These are phyloP conservation scores for Chouioia cunea DNA, from an alignment of 2,888 invertebrate genomes.

Conservation along the genomic window DNA sequence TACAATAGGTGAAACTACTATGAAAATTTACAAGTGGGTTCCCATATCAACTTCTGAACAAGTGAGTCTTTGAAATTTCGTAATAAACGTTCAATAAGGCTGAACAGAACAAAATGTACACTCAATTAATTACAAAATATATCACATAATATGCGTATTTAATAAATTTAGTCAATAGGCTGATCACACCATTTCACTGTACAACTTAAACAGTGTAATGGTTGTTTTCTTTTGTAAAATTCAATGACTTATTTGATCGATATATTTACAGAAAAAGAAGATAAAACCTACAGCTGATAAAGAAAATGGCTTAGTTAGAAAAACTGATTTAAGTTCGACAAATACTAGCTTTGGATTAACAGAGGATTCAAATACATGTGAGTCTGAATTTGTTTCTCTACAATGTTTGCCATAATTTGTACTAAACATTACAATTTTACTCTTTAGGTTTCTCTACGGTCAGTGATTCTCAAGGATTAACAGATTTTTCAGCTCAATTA, in stretches of 20 bases:
- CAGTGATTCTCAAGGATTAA: conserved; percentile 90
- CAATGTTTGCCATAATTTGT: background rate
- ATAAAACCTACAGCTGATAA: conserved; percentile 71
- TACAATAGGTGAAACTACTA: conserved; percentile 96
- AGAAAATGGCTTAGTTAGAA: conserved; percentile 80
- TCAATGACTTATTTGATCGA: background rate
- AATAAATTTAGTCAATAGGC: too few relatives aligned
- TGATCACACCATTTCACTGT: too few relatives aligned
- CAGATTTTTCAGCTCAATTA: conserved; percentile 87
- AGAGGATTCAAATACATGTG: conserved; percentile 93
- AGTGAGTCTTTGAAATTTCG: conserved; percentile 54
- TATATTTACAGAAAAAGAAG: conserved; percentile 69
- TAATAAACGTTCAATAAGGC: too few relatives aligned
- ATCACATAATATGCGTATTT: too few relatives aligned
- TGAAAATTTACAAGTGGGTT: conserved; percentile 99
- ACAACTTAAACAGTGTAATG: background rate
- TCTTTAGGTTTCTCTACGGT: conserved; percentile 87
- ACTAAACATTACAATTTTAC: conserved; percentile 10
- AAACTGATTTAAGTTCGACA: conserved; percentile 80
- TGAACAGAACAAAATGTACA: too few relatives aligned
- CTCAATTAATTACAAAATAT: too few relatives aligned
- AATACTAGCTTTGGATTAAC: conserved; percentile 87
- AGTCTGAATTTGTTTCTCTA: conserved; percentile 60
- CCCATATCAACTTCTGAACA: conserved; percentile 87
- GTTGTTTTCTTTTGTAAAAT: background rate